Base-by-base conservation (phyloP, 1,140 invertebrate species). In the Pseudomyrmex concolor region DNA sequence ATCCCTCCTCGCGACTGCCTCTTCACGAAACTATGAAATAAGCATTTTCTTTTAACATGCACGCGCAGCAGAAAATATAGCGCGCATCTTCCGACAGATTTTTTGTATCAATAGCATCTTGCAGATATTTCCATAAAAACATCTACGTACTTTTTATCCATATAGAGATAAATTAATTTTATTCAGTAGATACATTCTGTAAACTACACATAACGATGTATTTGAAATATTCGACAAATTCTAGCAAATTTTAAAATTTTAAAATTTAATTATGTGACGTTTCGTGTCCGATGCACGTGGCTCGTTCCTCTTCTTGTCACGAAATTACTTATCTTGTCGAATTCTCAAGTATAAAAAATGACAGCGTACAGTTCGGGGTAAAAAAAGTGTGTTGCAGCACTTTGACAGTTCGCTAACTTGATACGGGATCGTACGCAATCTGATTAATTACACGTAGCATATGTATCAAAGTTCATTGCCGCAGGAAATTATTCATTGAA, bases 401-500 rank as follows among this genome's bases (percentile, higher is more conserved):
- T 80, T 80, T 80, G 57, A 70, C 59, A 80, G 43, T 78, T 78
- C 51, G 25, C 76, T 70, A 78, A 78, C 54, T 70, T 48, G 64
- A 19, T 78, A 59, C 51, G 66, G 34, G 54, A 80, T 80, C 64
- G 70, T 59, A 66, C 76, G 64, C 76, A 80, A 80, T 80, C 76
- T 80, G 76, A 80, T 80, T 80, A 80, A 80, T 80, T 80, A 80
- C 54, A 70, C 43, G 76, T 80, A 80, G 54, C 70, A 51, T 78
- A 64, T 78, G 68, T 68, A 66, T 80, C 76, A 80, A 80, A 80
- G 76, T 80, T 80, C 66, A 80, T 80, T 66, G 76, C 76, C 43
- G 64, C 64, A 80, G 76, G 76, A 80, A 70, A 80, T 80, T 80
- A 80, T 80, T 80, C 76, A 80, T 80, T 70, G 64, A 59, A 80